Percentiles rank a stretch among this genome's conserved stretches.
Evolutionary conservation across 2,113 vertebrate genomes (phyloP).

Genomic region (Clarias macrocephalus): DNA sequence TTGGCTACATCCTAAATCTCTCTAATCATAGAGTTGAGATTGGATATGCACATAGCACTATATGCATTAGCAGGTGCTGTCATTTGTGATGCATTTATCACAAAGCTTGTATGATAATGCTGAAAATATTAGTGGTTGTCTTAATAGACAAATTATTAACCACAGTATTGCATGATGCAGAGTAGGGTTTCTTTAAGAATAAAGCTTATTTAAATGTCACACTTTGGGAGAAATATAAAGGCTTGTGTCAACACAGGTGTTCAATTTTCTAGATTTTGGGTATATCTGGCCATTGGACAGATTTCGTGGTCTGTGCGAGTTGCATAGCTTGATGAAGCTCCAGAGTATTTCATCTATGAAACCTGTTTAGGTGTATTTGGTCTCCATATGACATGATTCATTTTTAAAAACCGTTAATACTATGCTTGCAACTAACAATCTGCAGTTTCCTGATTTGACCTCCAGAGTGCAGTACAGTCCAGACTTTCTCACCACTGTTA

Average conservation of each 20-base stretch:
- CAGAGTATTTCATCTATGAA: background rate
- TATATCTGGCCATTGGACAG: background rate
- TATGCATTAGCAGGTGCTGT: too few species aligned
- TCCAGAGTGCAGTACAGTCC: conserved; percentile 16
- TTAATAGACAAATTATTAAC: background rate
- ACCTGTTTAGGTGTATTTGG: background rate
- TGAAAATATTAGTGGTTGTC: background rate
- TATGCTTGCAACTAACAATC: too few species aligned
- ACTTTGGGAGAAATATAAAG: background rate
- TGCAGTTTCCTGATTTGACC: background rate
- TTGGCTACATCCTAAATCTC: background rate
- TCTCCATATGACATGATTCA: background rate
- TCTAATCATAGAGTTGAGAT: background rate
- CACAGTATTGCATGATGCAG: background rate
- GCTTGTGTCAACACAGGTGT: background rate
- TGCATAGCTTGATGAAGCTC: background rate
- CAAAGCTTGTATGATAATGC: too few species aligned
- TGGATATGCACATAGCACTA: background rate
- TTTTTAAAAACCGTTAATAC: background rate
- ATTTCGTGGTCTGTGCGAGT: background rate
- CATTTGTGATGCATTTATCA: too few species aligned
- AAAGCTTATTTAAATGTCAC: background rate
- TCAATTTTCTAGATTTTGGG: background rate
- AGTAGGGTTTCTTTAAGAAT: background rate
- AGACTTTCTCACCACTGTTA: too few species aligned